Conservation (phyloP, 2,888 invertebrate species). For the Netelia fuscicornis region DNA sequence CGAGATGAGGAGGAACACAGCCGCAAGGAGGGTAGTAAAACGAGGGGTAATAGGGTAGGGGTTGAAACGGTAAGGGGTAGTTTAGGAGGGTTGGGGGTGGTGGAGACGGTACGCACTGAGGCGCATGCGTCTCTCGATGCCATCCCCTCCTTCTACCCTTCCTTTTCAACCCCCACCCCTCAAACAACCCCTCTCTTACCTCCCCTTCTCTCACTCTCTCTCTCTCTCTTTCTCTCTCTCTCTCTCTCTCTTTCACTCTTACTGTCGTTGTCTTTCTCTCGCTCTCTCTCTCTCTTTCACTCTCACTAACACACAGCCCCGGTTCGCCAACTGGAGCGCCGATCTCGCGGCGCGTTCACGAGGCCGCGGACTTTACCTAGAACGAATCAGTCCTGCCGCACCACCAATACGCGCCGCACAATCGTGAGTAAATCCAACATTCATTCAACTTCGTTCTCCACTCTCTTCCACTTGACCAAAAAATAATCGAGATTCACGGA, state of each 20-base stretch:
- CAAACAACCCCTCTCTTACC: neutral
- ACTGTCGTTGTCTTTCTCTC: neutral
- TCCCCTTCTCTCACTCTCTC: neutral
- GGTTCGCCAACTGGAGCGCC: slow-evolving; percentile 45
- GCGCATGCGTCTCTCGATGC: slow-evolving; percentile 67
- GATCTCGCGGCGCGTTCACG: slow-evolving; percentile 72
- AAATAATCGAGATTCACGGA: neutral
- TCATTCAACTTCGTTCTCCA: slow-evolving; percentile 5
- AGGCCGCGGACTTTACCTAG: slow-evolving; percentile 79
- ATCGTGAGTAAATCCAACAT: slow-evolving; percentile 82
- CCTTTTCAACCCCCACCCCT: slow-evolving; percentile 31
- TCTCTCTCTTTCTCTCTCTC: slow-evolving; percentile 21
- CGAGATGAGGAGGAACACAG: slow-evolving; percentile 15
- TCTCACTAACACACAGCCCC: neutral
- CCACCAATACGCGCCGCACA: slow-evolving; percentile 83
- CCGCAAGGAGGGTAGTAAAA: slow-evolving; percentile 2
- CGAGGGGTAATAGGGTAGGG: neutral
- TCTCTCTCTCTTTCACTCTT: slow-evolving; percentile 18
- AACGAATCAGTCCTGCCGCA: slow-evolving; percentile 83
- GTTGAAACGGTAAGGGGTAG: slow-evolving; percentile 21
- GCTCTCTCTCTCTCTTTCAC: slow-evolving; percentile 18
- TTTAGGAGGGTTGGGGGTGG: slow-evolving; percentile 39
- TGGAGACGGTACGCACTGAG: slow-evolving; percentile 44
- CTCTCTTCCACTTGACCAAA: neutral
- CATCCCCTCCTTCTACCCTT: neutral